Base-by-base conservation (phyloP, 1,140 invertebrate species). In the Thaumatotibia leucotreta region DNA sequence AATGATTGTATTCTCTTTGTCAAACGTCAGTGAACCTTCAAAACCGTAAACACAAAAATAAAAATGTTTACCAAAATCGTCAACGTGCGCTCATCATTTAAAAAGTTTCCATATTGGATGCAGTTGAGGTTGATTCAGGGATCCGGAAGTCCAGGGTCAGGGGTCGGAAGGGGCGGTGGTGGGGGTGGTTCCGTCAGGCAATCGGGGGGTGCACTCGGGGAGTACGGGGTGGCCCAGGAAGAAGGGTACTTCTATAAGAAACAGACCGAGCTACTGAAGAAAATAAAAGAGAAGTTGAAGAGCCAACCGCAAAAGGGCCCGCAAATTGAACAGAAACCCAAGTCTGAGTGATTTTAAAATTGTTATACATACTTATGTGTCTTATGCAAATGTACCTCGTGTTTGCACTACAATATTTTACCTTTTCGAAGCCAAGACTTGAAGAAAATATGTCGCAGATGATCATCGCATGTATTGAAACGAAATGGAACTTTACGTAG, bases 211-310 rank as follows among this genome's bases (percentile, higher is more conserved):
- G 75, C 72, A 3, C 63, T 88, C 20, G 83, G 83, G 4, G 72
- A 79, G 54, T 85, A 75, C 39, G 84, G 79, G 6, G 73, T 80
- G 2, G 79, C 80, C 0, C 77, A 83, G 61, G 86, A 88, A 74
- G 86, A 88, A 63, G 73, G 76, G 8, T 88, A 80, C 71, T 88
- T 86, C 70, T 77, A 76, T 32, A 77, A 82, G 32, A 79, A 84
- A 61, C 79, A 85, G 23, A 80, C 72, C 27, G 77, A 86, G 39
- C 80, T 84, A n/a, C 27, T 88, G 23, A 68, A 80, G 29, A 75
- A 82, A 61, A 33, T 88, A 2, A 85, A 84, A 31, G 75, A 84
- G 68, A 77, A 83, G 24, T 45, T 82, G 20, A 75, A 83, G 54
- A 62, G 65, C 10, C 35, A 69, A 8, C 5, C 24, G 1, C 54